phyloP scores from a whole-genome alignment of 2,113 vertebrate genomes.

The Oceanodroma tethys region DNA sequence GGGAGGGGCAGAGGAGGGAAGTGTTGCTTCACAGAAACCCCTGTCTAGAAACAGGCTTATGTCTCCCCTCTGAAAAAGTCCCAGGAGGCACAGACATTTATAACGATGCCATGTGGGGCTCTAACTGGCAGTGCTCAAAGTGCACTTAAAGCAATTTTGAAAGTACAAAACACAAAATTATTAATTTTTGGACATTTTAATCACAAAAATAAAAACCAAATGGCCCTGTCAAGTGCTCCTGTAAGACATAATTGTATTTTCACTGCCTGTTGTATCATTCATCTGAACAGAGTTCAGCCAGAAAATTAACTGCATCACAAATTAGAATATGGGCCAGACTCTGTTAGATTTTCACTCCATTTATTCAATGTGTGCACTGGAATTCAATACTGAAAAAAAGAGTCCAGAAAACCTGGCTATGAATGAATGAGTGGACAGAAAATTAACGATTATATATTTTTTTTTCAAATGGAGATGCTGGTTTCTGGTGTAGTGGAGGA shows the following conservation, averaged over 20 bases:
- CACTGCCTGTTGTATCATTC: background rate
- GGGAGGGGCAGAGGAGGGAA: slow-evolving; percentile 9
- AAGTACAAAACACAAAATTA: background rate
- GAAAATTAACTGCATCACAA: background rate
- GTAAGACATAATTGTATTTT: background rate
- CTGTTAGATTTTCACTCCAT: background rate
- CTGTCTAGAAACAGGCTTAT: background rate
- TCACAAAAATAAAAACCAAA: background rate
- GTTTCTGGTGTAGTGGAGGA: background rate
- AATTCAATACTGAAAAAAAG: background rate
- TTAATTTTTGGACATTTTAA: background rate
- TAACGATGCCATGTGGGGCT: background rate
- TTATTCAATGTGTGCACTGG: background rate
- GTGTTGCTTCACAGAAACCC: slow-evolving; percentile 21
- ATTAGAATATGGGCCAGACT: background rate
- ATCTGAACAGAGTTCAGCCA: background rate
- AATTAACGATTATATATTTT: background rate
- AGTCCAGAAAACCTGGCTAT: background rate
- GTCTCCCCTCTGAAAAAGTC: background rate
- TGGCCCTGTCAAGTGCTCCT: background rate
- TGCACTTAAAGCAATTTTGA: background rate
- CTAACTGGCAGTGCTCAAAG: background rate
- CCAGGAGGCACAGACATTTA: slow-evolving; percentile 12
- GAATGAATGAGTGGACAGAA: background rate
- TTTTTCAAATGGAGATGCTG: background rate